These are phyloP conservation scores for Paralinhomoeus sp. DNA, from an alignment of 2,888 invertebrate genomes.

Conservation along the genomic window DNA sequence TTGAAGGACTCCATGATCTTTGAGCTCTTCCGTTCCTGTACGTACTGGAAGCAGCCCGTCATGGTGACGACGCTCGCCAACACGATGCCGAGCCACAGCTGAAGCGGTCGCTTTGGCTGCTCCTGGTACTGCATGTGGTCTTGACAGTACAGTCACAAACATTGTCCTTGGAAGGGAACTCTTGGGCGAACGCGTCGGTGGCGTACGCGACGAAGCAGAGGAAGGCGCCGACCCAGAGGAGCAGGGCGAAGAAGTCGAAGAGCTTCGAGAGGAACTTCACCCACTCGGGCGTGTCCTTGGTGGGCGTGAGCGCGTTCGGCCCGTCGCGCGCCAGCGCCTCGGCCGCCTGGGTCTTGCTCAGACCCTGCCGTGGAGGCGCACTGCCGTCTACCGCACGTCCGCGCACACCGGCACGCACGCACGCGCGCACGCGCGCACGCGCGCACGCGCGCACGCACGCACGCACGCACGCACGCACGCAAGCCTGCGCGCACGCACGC, in stretches of 20 bases:
- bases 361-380: constrained; percentile 44
- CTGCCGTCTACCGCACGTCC: no score
- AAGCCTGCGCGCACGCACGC: no score
- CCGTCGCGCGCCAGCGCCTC: constrained; percentile 74
- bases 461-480: no score
- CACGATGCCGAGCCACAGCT: constrained; percentile 70
- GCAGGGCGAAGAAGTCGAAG: constrained; percentile 76
- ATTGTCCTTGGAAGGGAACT: constrained; percentile 30
- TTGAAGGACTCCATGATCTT: constrained; percentile 98
- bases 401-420: no score
- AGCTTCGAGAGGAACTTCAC: constrained; percentile 96
- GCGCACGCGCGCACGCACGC: no score
- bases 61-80: constrained; percentile 87
- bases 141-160: no score
- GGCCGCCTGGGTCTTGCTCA: constrained; percentile 82
- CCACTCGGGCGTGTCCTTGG: constrained; percentile 94
- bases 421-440: no score
- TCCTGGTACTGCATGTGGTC: no score
- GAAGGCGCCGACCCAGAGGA: constrained; percentile 88
- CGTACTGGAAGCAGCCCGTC: constrained; percentile 94
- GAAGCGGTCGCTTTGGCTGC: no score
- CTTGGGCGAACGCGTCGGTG: constrained; percentile 47
- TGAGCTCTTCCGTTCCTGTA: constrained; percentile 87
- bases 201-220: constrained; percentile 90
- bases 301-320: constrained; percentile 83